Evolutionary conservation across 92 coral and sea anemone species (phyloP).

Genomic region (Muricea muricata): DNA sequence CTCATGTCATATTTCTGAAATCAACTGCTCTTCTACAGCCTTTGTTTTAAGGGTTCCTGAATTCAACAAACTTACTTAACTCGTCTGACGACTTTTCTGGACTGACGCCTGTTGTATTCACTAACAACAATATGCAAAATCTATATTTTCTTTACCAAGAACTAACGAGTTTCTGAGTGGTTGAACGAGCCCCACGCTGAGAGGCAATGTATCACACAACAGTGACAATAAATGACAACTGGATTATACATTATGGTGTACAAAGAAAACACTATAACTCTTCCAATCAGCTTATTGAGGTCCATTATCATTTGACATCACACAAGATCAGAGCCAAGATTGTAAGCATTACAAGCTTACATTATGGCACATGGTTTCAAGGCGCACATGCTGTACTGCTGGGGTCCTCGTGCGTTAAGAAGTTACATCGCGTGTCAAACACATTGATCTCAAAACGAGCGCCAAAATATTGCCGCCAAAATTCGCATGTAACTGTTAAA

Average conservation of each 20-base stretch:
- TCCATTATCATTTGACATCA: neutral
- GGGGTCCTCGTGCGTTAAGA: neutral
- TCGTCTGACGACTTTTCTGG: too few species aligned
- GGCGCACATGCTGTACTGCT: neutral
- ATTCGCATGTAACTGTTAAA: neutral
- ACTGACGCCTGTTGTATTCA: too few species aligned
- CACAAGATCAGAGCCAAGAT: neutral
- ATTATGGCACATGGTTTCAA: neutral
- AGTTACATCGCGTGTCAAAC: neutral
- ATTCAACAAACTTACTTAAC: too few species aligned
- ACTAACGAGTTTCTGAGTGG: neutral
- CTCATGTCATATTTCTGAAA: too few species aligned
- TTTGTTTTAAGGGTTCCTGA: too few species aligned
- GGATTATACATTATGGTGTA: neutral
- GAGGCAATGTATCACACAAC: neutral
- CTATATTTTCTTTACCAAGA: neutral
- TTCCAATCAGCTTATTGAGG: constrained; percentile 1
- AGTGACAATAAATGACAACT: neutral
- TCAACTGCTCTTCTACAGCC: too few species aligned
- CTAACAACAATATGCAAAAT: neutral
- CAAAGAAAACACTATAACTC: neutral
- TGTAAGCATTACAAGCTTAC: neutral
- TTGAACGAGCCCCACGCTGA: neutral
- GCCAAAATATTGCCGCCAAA: neutral
- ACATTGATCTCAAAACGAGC: neutral